Evolutionary conservation across 2,888 invertebrate species (phyloP), one percentile per base, ranked within the genome.

Genomic region (Pocota personata): DNA sequence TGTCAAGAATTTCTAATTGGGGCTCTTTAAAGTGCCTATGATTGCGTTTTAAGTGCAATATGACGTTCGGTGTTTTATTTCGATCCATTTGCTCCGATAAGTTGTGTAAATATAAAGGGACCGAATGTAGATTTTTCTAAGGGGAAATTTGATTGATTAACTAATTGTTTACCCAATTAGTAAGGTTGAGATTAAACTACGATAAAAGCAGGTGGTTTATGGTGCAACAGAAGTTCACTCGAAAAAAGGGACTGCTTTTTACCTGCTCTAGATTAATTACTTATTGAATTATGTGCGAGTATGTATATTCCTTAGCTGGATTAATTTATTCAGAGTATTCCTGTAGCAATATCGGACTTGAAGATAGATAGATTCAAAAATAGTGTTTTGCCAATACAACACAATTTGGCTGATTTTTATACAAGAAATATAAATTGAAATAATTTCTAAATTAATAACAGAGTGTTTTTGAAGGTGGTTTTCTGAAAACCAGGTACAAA

Each of bases 41-140:
- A 60, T 52, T 80, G 60, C 48, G 27, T n/a, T 21, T 72, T 71
- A 77, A 77, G 82, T 82, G 69, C 48, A 82, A 19, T 72, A 52
- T 76, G 76, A 76, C 69, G 37, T 82, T 73, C 37, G 14, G 30
- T 57, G 21, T 62, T 43, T 27, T 57, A 19, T 50, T 60, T 46
- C 46, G 37, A 75, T 52, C 35, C 24, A 43, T 80, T 46, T 55
- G n/a, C n/a, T 10, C 30, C 52, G 82, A 77, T 77, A 82, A 77
- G 64, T 66, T 77, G 50, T 30, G 57, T 50, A 57, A 76, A 64
- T 62, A 35, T 14, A 8, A 21, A 30, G 19, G 52, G 8, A 19
- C 1, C 46, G 32, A 43, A 14, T 6, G 14, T 21, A 14, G 48
- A 8, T 19, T 10, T 4, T 30, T 0, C 21, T 16, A n/a, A n/a